phyloP scores from a whole-genome alignment of 2,113 vertebrate species.

The Cheirogaleus medius region DNA sequence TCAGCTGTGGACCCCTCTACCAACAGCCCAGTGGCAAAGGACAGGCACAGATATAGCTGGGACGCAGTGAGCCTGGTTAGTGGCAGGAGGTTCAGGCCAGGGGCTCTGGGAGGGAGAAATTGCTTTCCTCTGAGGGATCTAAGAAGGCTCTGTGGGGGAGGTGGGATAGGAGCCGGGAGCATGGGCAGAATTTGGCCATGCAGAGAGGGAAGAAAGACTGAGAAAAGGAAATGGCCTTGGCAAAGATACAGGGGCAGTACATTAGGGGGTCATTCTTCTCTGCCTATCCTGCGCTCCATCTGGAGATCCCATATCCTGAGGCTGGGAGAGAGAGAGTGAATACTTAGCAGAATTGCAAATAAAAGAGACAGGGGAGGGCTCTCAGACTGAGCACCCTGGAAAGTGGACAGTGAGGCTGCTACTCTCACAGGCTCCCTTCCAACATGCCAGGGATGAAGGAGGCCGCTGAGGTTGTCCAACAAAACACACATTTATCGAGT shows the following conservation, averaged over 20 bases:
- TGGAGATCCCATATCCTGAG: conserved; percentile 18
- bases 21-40: not conserved
- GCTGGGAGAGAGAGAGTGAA: not conserved
- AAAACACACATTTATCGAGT: not conserved
- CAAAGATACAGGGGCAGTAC: not conserved
- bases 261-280: not conserved
- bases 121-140: not conserved
- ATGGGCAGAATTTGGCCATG: not conserved
- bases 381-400: not conserved
- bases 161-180: not conserved
- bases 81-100: not conserved
- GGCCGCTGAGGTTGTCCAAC: not conserved
- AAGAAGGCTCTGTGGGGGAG: not conserved
- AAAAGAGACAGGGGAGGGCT: not conserved
- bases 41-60: not conserved
- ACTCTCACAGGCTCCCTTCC: not conserved
- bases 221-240: conserved; percentile 39
- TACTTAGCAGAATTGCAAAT: conserved; percentile 7
- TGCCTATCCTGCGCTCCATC: not conserved
- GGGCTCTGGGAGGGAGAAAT: not conserved
- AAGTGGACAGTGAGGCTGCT: not conserved
- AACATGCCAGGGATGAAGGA: not conserved
- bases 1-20: not conserved
- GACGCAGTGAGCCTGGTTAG: not conserved
- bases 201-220: not conserved